These are phyloP conservation scores for Hemibagrus wyckioides DNA, from an alignment of 2,113 vertebrate genomes.

Conservation along the genomic window DNA sequence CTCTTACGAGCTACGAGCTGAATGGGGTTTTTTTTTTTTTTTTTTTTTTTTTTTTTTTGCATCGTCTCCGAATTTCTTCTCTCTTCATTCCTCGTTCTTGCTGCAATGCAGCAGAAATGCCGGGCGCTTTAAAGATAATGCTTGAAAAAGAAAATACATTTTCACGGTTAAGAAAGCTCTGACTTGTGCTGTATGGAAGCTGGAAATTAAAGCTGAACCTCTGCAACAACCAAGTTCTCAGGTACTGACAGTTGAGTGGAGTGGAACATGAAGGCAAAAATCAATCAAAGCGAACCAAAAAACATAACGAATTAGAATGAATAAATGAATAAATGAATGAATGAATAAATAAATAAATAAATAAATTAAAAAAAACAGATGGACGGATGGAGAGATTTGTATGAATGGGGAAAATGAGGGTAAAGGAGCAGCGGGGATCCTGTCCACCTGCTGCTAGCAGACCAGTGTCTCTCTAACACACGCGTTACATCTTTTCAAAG, in stretches of 20 bases:
- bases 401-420: neutral
- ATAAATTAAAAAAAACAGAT: no score
- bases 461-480: neutral
- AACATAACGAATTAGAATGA: neutral
- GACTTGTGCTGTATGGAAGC: neutral
- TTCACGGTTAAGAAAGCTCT: neutral
- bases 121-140: neutral
- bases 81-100: neutral
- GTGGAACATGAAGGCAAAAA: neutral
- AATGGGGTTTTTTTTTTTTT: no score
- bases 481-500: neutral
- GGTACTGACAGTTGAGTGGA: neutral
- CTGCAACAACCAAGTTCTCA: neutral
- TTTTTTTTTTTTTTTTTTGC: no score
- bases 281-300: neutral
- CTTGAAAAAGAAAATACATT: neutral
- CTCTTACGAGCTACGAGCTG: neutral
- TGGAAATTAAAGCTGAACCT: neutral
- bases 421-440: neutral
- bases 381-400: neutral
- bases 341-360: neutral
- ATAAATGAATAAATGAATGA: neutral
- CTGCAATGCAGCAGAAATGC: slow-evolving; percentile 30
- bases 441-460: slow-evolving; percentile 1
- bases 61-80: no score